A percentile compares a stretch with the other conserved stretches of the same genome.
These are phyloP conservation scores for Tyria jacobaeae DNA, from an alignment of 2,888 invertebrate species.

Conservation along the genomic window DNA sequence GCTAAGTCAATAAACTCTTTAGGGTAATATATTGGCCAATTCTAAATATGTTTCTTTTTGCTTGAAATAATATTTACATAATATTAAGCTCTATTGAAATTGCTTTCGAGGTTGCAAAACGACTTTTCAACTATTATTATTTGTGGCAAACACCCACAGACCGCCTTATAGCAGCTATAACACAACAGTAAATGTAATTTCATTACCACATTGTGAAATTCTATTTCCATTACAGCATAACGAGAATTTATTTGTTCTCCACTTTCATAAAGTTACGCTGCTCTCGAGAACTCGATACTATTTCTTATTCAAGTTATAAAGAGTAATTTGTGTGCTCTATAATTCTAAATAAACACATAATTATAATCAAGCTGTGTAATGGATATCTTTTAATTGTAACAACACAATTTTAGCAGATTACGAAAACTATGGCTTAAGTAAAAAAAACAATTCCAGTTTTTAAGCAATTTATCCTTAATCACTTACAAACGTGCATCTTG, in stretches of 20 bases:
- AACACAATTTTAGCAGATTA: too few species aligned
- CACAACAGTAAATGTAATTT: slow-evolving; percentile 72
- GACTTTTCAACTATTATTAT: slow-evolving; percentile 52
- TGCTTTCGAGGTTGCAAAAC: slow-evolving; percentile 43
- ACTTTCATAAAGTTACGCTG: slow-evolving; percentile 73
- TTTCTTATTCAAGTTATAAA: slow-evolving; percentile 58
- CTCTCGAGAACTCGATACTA: slow-evolving; percentile 65
- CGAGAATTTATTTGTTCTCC: slow-evolving; percentile 79
- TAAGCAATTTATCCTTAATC: too few species aligned
- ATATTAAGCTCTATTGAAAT: slow-evolving; percentile 34
- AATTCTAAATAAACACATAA: slow-evolving; percentile 60
- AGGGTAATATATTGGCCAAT: slow-evolving; percentile 26
- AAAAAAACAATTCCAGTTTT: too few species aligned
- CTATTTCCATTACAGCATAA: slow-evolving; percentile 74
- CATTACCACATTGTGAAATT: slow-evolving; percentile 75
- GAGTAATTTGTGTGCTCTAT: slow-evolving; percentile 40
- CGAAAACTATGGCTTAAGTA: too few species aligned
- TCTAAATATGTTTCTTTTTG: slow-evolving; percentile 30
- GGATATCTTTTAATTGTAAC: too few species aligned
- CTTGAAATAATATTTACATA: slow-evolving; percentile 39
- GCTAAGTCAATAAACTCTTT: slow-evolving; percentile 24
- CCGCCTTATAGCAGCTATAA: slow-evolving; percentile 67
- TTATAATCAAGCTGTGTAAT: slow-evolving; percentile 59
- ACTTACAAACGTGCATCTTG: too few species aligned
- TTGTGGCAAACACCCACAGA: slow-evolving; percentile 64